Evolutionary conservation across 2,797 vertebrate genomes (phyloP).

Genomic region (Sebastes flavidus): DNA sequence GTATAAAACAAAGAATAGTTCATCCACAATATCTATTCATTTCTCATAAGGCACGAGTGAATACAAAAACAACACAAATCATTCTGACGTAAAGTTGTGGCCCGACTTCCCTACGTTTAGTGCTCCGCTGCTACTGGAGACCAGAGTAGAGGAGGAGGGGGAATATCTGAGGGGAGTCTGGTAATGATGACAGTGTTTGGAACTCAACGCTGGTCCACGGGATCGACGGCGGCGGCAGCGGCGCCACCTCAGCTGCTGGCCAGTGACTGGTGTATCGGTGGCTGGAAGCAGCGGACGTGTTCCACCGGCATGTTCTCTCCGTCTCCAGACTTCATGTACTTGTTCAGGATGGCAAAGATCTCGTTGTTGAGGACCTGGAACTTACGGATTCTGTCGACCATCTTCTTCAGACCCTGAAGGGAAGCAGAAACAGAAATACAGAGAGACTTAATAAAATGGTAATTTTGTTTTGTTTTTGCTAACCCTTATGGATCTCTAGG

Average conservation of each 20-base stretch:
- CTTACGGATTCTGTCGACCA: slow-evolving; percentile 98
- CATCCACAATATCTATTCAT: slow-evolving; percentile 76
- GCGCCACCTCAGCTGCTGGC: slow-evolving; percentile 89
- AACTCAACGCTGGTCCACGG: slow-evolving; percentile 71
- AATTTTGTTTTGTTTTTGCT: too few relatives aligned
- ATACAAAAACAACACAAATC: slow-evolving; percentile 63
- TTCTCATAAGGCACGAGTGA: slow-evolving; percentile 85
- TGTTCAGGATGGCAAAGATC: slow-evolving; percentile 95
- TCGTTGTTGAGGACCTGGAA: slow-evolving; percentile 97
- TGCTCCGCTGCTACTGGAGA: slow-evolving; percentile 49
- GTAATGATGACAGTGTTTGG: slow-evolving; percentile 48
- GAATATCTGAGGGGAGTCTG: slow-evolving; percentile 46
- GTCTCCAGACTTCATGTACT: slow-evolving; percentile 95
- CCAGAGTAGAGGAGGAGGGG: slow-evolving; percentile 24
- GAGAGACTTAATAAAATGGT: background rate
- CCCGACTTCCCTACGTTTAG: slow-evolving; percentile 45
- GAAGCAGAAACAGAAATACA: background rate
- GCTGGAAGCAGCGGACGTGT: slow-evolving; percentile 98
- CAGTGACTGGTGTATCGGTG: slow-evolving; percentile 97
- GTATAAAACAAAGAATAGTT: slow-evolving; percentile 77
- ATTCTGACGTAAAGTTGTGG: slow-evolving; percentile 50
- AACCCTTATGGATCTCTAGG: too few relatives aligned
- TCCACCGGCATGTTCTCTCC: slow-evolving; percentile 96
- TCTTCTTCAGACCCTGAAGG: slow-evolving; percentile 95
- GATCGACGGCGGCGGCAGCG: background rate